These are phyloP conservation scores for Chelmon rostratus DNA, from an alignment of 2,797 vertebrate species.

Conservation along the genomic window DNA sequence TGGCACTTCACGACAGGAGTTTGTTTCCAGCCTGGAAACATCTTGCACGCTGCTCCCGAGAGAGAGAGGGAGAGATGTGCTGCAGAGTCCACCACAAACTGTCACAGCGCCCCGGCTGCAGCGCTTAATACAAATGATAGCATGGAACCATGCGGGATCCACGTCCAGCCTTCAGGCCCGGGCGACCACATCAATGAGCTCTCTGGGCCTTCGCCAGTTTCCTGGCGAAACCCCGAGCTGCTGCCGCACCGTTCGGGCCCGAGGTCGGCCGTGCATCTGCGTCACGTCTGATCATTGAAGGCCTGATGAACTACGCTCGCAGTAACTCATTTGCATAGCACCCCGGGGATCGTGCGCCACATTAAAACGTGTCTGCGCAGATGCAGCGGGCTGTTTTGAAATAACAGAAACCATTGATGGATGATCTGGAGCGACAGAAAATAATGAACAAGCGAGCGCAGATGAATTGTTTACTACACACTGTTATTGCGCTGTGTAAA, in stretches of 20 bases:
- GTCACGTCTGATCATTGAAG: conserved; percentile 12
- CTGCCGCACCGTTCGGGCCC: conserved; percentile 14
- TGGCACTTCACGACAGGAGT: conserved; percentile 58
- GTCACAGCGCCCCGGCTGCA: conserved; percentile 34
- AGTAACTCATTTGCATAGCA: conserved; percentile 5
- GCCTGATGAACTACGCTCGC: not conserved
- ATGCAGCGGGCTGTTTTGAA: conserved; percentile 39
- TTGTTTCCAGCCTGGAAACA: conserved; percentile 72
- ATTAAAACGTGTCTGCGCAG: conserved; percentile 7
- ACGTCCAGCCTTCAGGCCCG: conserved; percentile 37
- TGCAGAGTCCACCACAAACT: conserved; percentile 43
- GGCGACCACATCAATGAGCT: conserved; percentile 44
- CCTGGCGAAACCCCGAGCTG: conserved; percentile 10
- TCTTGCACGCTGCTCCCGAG: conserved; percentile 47
- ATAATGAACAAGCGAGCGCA: conserved; percentile 29
- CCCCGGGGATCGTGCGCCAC: not conserved
- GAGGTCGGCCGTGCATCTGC: conserved; percentile 38
- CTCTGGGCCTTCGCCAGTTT: conserved; percentile 29
- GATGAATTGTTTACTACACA: conserved; percentile 64
- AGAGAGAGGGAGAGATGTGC: conserved; percentile 24
- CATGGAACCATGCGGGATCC: conserved; percentile 58
- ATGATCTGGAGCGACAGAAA: conserved; percentile 19
- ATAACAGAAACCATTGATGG: conserved; percentile 48
- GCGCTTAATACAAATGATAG: conserved; percentile 48
- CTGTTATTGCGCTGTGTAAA: conserved; percentile 66